Base-by-base conservation (phyloP, 2,797 vertebrate species). In the Semotilus atromaculatus region DNA sequence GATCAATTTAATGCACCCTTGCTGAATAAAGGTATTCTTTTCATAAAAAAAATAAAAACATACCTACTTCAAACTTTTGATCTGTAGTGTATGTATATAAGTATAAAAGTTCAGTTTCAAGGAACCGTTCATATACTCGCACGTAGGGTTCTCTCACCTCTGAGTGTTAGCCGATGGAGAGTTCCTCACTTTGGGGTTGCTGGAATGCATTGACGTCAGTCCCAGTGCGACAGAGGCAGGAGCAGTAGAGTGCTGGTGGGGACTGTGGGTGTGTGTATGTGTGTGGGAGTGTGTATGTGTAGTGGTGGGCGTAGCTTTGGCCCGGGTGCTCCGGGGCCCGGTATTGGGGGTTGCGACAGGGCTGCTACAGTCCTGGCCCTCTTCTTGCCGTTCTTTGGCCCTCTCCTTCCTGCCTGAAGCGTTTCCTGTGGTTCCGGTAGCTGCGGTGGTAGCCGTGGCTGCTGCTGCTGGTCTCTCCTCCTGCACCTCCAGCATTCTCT, bases 161-260 rank as follows among this genome's bases (percentile, higher is more conserved):
- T 99, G 98, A 91, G 97, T 97, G 96, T 97, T 99, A 96, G 97
- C 97, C 96, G 98, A 98, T 23, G 97, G 97, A 95, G 98, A 99
- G 96, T 97, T 99, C 95, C 97, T 99, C 95, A 99, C 95, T 97
- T 98, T 97, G 95, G 89, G 87, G 80, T 90, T 90, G 89, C 97
- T 99, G 97, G 98, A 96, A 98, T 99, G 98, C 97, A 99, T 99
- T 97, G 98, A 99, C 96, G 97, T 97, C 93, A 97, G 95, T 97
- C 97, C 98, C 95, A 97, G 96, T 95, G 94, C 96, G 85, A 94
- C 96, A 92, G 97, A 96, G 94, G 94, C 88, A 88, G 89, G 96
- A 93, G 96, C 95, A 94, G 96, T 97, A 96, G 97, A 96, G 96
- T 95, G 95, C 95, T 96, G 95, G 92, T 96, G 95, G 84, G 95